Evolutionary conservation across 2,113 vertebrate species (phyloP), one percentile per base, ranked within the genome.

Genomic region (Protobothrops flavoviridis): DNA sequence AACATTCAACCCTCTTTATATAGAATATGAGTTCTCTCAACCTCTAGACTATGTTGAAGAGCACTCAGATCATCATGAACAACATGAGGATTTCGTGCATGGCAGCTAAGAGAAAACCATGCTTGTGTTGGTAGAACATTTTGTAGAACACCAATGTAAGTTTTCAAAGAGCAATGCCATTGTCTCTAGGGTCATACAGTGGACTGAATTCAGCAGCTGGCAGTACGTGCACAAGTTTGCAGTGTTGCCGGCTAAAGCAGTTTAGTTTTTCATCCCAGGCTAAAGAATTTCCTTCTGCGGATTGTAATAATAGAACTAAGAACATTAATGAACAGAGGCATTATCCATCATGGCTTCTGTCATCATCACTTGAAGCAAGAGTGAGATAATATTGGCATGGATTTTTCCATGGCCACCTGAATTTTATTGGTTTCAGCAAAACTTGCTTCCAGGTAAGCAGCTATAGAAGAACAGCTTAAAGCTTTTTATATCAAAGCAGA

Each of bases 41-140:
- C 53, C 91, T 94, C 94, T 93, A 43, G 55, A 7, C 29, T 0
- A 81, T 29, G 39, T 94, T 2, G 7, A 87, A 93, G 61, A 94
- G 56, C 20, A 74, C 11, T 61, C 29, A 45, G 55, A 17, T n/a
- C 48, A 45, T 89, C 50, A 50, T 26, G 3, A 69, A 33, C 3
- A 8, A 29, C 85, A 13, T 23, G 24, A 50, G 17, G 29, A 24
- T 59, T 61, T 90, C 23, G 64, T 29, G 45, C 43, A 53, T 7
- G 3, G 45, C 4, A 29, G 23, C 23, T 24, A 64, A 81, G 39
- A 92, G 15, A 39, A 43, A n/a, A 5, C 5, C 39, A 5, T 59
- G 4, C 43, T 33, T 57, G 20, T 15, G 39, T 88, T 74, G 50
- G 24, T 17, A 43, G 61, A 3, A 13, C 23, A 29, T 33, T 52